Evolutionary conservation across 2,888 invertebrate species (phyloP).

Genomic region (Dermolepida albohirtum): DNA sequence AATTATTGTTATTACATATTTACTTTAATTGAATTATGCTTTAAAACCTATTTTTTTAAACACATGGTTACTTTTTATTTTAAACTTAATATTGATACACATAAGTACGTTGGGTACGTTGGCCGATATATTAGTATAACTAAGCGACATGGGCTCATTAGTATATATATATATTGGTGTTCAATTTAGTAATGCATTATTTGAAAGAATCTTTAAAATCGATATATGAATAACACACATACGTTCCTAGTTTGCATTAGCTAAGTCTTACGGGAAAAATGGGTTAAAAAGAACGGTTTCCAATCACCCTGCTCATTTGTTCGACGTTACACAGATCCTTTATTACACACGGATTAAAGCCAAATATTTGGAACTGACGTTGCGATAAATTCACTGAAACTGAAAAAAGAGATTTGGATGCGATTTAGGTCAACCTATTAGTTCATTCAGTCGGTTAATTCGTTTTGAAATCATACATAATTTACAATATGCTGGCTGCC

Average conservation of each 20-base stretch:
- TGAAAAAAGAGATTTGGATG: slow-evolving; percentile 38
- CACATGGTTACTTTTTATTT: too few relatives aligned
- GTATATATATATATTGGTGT: too few relatives aligned
- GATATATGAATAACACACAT: too few relatives aligned
- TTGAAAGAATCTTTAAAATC: too few relatives aligned
- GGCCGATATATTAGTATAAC: too few relatives aligned
- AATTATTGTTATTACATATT: too few relatives aligned
- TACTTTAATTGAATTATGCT: too few relatives aligned
- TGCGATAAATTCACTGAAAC: slow-evolving; percentile 44
- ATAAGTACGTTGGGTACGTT: too few relatives aligned
- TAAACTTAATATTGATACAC: too few relatives aligned
- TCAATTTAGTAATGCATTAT: too few relatives aligned
- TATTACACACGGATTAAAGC: slow-evolving; percentile 40
- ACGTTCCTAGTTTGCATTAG: neutral
- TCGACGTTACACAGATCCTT: slow-evolving; percentile 28
- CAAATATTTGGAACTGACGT: slow-evolving; percentile 46
- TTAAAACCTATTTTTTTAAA: too few relatives aligned
- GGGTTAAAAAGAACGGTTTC: slow-evolving; percentile 29
- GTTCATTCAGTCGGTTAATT: slow-evolving; percentile 43
- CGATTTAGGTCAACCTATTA: slow-evolving; percentile 44
- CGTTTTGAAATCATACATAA: slow-evolving; percentile 45
- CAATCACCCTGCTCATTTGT: slow-evolving; percentile 29
- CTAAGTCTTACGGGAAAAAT: slow-evolving; percentile 19
- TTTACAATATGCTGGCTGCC: slow-evolving; percentile 41
- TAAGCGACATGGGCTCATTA: too few relatives aligned